Base-by-base conservation (phyloP, 2,113 vertebrate genomes). In the Erpornis zantholeuca region DNA sequence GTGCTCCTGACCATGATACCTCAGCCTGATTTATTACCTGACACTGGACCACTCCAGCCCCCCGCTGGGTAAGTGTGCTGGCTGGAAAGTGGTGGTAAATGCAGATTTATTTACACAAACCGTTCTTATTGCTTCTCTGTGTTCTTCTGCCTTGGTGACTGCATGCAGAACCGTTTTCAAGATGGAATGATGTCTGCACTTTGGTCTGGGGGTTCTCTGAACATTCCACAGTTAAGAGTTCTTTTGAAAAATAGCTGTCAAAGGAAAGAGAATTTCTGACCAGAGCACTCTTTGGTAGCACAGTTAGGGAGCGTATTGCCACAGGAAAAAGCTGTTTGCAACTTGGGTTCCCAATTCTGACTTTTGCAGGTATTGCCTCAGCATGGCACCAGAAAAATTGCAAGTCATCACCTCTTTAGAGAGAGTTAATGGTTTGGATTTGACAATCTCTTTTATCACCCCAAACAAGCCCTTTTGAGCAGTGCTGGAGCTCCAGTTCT, bases 11-110 rank as follows among this genome's bases (percentile, higher is more conserved):
- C 65, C 18, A 14, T 27, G 66, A 66, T 19, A 31, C 33, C 35
- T 72, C 8, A 21, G 35, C 20, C 66, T 3, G 15, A 23, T 82
- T 91, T 77, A 36, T 15, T 53, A 25, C 24, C 18, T 81, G 56
- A 59, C 56, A 17, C 9, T 12, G 33, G 54, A 36, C n/a, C 77
- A 6, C 12, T 59, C 16, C 40, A 44, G 35, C 36, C 3, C 21
- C 12, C 49, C 6, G 3, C 0, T 1, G 11, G 12, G 25, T 4
- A 19, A 54, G 20, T 9, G 6, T 59, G 24, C 27, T 38, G 35
- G 10, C 24, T 73, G 63, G 50, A 66, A 77, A 49, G 42, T 8
- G 22, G 27, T 52, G 31, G 31, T 50, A 66, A 36, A 40, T 53
- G 16, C 28, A 49, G 33, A 22, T 83, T 77, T 82, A 42, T 92